Conservation (phyloP, 1,140 invertebrate genomes). For the Papilio dardanus region DNA sequence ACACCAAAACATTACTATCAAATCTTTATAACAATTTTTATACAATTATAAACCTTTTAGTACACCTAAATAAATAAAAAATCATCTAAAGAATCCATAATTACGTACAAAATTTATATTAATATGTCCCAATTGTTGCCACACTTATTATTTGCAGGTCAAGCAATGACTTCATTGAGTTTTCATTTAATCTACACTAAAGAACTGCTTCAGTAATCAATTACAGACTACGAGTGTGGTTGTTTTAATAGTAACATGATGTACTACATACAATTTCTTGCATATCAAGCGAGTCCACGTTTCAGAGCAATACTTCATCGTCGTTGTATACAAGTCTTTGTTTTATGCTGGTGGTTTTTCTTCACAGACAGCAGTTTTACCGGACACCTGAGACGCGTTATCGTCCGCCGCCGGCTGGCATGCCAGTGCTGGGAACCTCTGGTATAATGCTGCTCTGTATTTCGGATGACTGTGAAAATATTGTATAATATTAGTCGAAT, state of each 20-base stretch:
- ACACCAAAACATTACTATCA: not conserved
- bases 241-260: not conserved
- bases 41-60: not conserved
- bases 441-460: constrained; percentile 85
- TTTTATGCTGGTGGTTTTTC: constrained; percentile 83
- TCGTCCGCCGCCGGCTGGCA: constrained; percentile 82
- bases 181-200: too few species aligned
- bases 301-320: not conserved
- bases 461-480: constrained; percentile 83
- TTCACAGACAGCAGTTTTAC: constrained; percentile 80
- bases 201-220: too few species aligned
- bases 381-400: constrained; percentile 82
- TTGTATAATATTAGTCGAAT: not conserved
- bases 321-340: not conserved
- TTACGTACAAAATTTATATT: not conserved
- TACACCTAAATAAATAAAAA: not conserved
- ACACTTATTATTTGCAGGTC: too few species aligned
- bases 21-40: not conserved
- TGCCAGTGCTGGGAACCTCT: constrained; percentile 84
- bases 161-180: too few species aligned
- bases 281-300: not conserved
- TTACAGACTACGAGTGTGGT: too few species aligned
- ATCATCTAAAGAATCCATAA: not conserved
- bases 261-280: not conserved
- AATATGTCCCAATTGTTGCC: too few species aligned